phyloP scores from a whole-genome alignment of 2,888 invertebrate genomes.

The Ormyrus thymus region DNA sequence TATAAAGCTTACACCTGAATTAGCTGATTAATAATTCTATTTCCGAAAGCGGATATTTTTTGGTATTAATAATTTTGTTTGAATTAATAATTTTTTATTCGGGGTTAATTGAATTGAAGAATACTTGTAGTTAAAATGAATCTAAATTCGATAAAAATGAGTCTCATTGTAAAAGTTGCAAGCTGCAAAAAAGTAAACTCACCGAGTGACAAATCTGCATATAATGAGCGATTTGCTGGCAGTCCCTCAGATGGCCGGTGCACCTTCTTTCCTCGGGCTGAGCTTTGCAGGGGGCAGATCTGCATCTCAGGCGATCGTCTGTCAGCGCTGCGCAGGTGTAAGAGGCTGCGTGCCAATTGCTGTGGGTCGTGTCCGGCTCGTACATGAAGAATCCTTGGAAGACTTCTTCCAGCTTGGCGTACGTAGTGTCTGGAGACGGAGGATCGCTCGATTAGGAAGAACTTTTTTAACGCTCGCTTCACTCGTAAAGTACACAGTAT shows the following conservation, averaged over 20 bases:
- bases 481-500: neutral
- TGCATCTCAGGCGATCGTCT: conserved; percentile 28
- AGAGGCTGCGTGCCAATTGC: neutral
- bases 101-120: neutral
- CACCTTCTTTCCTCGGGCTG: conserved; percentile 23
- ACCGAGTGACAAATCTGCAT: conserved; percentile 90
- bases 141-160: neutral
- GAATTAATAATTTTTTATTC: neutral
- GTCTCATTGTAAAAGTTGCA: neutral
- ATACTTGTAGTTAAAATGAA: too few species aligned
- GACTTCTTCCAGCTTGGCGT: conserved; percentile 18
- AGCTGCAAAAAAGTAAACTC: conserved; percentile 68
- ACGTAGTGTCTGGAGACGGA: conserved; percentile 15
- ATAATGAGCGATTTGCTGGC: conserved; percentile 67
- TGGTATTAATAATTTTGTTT: too few species aligned
- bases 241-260: conserved; percentile 19
- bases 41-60: too few species aligned
- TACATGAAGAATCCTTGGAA: conserved; percentile 30
- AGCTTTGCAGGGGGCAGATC: neutral
- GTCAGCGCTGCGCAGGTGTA: neutral
- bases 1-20: too few species aligned
- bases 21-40: too few species aligned
- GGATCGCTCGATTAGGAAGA: neutral
- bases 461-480: neutral
- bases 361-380: conserved; percentile 14